phyloP scores from a whole-genome alignment of 2,888 invertebrate species.

The Rhabditoides inermis region DNA sequence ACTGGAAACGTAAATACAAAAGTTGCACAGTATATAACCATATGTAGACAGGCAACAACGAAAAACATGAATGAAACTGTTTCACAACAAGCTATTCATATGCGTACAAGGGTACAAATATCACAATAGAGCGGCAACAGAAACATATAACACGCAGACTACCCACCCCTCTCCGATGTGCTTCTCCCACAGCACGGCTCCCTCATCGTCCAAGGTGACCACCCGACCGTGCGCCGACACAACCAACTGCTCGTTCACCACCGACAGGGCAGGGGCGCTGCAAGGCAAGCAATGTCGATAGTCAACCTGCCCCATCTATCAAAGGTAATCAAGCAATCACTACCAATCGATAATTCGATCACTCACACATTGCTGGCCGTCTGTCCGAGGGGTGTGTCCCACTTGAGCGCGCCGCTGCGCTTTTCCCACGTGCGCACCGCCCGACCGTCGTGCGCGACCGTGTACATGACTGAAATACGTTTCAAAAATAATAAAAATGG shows the following conservation, averaged over 20 bases:
- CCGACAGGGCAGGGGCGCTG: background rate
- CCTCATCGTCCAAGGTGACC: background rate
- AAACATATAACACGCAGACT: no score
- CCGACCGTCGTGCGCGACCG: slow-evolving; percentile 21
- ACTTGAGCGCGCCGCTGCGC: slow-evolving; percentile 18
- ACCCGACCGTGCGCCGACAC: background rate
- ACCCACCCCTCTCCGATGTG: background rate
- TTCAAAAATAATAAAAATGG: background rate
- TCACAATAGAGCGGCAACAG: no score
- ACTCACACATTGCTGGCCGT: background rate
- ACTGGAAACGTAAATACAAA: no score
- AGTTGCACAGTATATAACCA: no score
- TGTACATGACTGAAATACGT: slow-evolving; percentile 16
- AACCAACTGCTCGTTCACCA: background rate
- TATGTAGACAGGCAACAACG: no score
- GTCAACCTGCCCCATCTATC: background rate
- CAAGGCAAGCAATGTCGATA: no score
- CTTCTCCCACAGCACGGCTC: background rate
- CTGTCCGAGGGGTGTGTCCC: slow-evolving; percentile 9
- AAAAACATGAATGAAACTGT: no score
- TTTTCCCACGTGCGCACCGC: slow-evolving; percentile 23
- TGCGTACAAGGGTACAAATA: no score
- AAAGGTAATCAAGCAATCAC: background rate
- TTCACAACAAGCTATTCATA: no score
- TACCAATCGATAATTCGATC: background rate